phyloP scores from a whole-genome alignment of 2,113 vertebrate genomes.

The Nibea coibor region DNA sequence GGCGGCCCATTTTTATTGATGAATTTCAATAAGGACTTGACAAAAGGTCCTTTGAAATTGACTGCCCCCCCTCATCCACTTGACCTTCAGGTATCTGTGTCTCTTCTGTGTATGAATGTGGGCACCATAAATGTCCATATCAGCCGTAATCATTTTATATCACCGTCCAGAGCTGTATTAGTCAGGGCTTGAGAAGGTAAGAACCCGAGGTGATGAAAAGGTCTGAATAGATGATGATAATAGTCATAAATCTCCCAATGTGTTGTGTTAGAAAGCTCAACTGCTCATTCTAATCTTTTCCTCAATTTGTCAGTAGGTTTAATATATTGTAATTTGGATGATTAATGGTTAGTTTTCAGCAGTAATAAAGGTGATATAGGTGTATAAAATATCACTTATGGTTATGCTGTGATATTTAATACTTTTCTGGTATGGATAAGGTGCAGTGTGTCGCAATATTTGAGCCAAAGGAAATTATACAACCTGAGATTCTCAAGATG shows the following conservation, averaged over 20 bases:
- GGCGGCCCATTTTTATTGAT: constrained; percentile 76
- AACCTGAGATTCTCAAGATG: background rate
- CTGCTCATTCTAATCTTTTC: constrained; percentile 50
- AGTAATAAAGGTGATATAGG: constrained; percentile 20
- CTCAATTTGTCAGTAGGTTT: constrained; percentile 48
- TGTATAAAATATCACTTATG: constrained; percentile 34
- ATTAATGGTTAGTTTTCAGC: constrained; percentile 41
- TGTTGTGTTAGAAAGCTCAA: constrained; percentile 48
- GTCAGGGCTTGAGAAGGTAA: constrained; percentile 45
- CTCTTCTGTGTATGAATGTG: constrained; percentile 50
- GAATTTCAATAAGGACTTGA: constrained; percentile 82
- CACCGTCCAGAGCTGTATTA: constrained; percentile 57
- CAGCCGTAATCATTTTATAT: constrained; percentile 62
- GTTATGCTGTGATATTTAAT: constrained; percentile 6
- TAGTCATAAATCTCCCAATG: constrained; percentile 59
- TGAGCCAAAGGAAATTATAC: background rate
- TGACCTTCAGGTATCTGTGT: constrained; percentile 79
- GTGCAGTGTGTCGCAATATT: background rate
- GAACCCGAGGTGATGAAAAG: constrained; percentile 57
- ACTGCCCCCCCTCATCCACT: constrained; percentile 47
- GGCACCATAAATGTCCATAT: constrained; percentile 63
- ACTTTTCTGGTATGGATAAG: background rate
- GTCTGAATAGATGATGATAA: constrained; percentile 60
- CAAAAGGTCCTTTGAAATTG: constrained; percentile 76
- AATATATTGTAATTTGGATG: constrained; percentile 57